Evolutionary conservation across 1,140 invertebrate genomes (phyloP).

Genomic region (Pachyrhynchus sulphureomaculatus): DNA sequence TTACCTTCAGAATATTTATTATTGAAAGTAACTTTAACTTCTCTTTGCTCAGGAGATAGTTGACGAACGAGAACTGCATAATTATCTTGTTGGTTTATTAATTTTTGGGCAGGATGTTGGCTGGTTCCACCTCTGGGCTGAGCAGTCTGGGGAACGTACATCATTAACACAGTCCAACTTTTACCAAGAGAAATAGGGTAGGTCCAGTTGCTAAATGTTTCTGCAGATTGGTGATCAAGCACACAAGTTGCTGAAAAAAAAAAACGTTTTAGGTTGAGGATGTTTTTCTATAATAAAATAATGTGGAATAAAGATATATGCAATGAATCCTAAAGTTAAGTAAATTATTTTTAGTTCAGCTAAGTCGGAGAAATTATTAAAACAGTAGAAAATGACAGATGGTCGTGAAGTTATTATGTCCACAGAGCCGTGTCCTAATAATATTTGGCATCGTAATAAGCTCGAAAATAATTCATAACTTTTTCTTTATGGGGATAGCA

Average conservation of each 20-base stretch:
- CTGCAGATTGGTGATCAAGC: constrained; percentile 56
- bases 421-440: no score
- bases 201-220: constrained; percentile 63
- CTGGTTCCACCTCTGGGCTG: constrained; percentile 46
- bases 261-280: no score
- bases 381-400: no score
- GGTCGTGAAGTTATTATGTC: no score
- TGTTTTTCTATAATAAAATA: no score
- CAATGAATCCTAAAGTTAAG: no score
- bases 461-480: no score
- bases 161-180: constrained; percentile 62
- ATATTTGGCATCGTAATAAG: no score
- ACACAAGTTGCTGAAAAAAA: constrained; percentile 58
- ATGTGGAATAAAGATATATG: no score
- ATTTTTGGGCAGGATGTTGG: constrained; percentile 17
- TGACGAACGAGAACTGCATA: constrained; percentile 51
- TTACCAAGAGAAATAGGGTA: constrained; percentile 54
- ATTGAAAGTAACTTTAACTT: constrained; percentile 51
- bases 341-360: no score
- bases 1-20: constrained; percentile 30
- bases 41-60: constrained; percentile 43
- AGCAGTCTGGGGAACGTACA: constrained; percentile 48
- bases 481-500: no score
- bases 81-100: constrained; percentile 48
- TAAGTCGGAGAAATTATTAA: no score